Evolutionary conservation across 2,797 vertebrate genomes (phyloP), one percentile per base, ranked within the genome.

Genomic region (Hylomyscus alleni): DNA sequence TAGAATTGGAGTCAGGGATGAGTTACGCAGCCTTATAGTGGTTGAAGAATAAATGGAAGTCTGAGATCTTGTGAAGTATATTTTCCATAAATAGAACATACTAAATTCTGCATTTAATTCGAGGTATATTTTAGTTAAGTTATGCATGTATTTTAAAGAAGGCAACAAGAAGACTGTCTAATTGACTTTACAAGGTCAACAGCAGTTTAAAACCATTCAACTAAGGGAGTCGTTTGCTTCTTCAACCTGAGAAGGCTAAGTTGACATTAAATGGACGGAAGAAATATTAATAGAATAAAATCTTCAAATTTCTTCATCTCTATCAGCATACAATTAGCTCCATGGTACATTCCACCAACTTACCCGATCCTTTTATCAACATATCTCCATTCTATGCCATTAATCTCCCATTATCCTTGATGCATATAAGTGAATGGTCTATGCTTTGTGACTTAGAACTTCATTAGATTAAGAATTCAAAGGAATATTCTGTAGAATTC

Each of bases 121-220:
- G 50, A 77, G 44, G 40, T 0, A 76, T 14, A 26, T 29, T 77
- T 77, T 47, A 77, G 12, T 15, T 47, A 77, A 76, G 14, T 77
- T 50, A 29, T 50, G 47, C 5, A 8, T 47, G 14, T 50, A 29
- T 44, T 77, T 31, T 50, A 29, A 47, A 77, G 26, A 50, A 31
- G 26, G 75, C 14, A 50, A 31, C 44, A 47, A 31, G 40, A 76
- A 12, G 40, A 24, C 24, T 76, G 11, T 26, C 73, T 75, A 19
- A 5, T 9, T 75, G 37, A 75, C 40, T 47, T 47, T 77, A 54
- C 22, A 91, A 75, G 34, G 47, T 89, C 34, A 4, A 52, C n/a
- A 76, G 56, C 93, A 81, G 22, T 24, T 91, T 84, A 56, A 73
- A 54, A n/a, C 15, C 50, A 37, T 84, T 88, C 44, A 93, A 44